Percentiles rank a stretch among this genome's conserved stretches.
Conservation (phyloP, 2,797 vertebrate genomes). For the Pitangus sulphuratus region DNA sequence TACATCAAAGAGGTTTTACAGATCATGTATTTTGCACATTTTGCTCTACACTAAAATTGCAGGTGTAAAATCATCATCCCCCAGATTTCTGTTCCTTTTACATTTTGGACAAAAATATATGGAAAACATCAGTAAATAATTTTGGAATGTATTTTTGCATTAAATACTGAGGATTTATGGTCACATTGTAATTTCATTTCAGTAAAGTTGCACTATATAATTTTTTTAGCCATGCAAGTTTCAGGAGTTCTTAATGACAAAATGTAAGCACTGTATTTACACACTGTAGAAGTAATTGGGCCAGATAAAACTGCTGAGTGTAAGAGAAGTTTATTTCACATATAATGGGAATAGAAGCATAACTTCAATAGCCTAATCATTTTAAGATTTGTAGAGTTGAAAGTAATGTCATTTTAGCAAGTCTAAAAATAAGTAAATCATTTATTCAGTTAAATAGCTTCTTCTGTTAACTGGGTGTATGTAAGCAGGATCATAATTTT, state of each 20-base stretch:
- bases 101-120: not conserved
- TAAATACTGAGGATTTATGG: slow-evolving; percentile 24
- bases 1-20: not conserved
- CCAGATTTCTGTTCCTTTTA: not conserved
- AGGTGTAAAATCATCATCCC: not conserved
- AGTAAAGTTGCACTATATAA: not conserved
- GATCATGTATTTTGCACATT: not conserved
- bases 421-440: not conserved
- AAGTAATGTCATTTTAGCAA: not conserved
- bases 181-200: not conserved
- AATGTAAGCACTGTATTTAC: not conserved
- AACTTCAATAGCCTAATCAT: not conserved
- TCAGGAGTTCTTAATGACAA: not conserved
- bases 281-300: not conserved
- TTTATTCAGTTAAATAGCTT: not conserved
- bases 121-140: not conserved
- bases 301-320: not conserved
- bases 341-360: not conserved
- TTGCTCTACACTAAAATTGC: not conserved
- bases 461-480: not conserved
- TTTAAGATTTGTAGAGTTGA: not conserved
- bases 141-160: not conserved
- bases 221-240: not conserved
- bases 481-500: not conserved
- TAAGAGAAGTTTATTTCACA: not conserved